Percentiles rank a stretch among this genome's conserved stretches.
phyloP scores from a whole-genome alignment of 1,140 invertebrate species.

The Polypedilum vanderplanki region DNA sequence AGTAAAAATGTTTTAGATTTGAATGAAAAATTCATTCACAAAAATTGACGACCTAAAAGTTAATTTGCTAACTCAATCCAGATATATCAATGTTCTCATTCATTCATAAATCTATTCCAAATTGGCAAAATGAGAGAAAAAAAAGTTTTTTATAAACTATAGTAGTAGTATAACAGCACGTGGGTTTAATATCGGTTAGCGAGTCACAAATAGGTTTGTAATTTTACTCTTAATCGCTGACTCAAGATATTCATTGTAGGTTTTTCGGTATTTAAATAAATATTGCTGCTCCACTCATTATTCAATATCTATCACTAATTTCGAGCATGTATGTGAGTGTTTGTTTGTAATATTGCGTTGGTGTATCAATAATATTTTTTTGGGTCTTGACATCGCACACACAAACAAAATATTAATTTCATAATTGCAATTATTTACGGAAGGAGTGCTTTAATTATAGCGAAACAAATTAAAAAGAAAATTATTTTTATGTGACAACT shows the following conservation, averaged over 20 bases:
- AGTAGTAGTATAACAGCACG: not conserved
- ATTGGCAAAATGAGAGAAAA: not conserved
- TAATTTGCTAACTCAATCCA: not conserved
- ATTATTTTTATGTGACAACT: too few relatives aligned
- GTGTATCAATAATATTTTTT: too few relatives aligned
- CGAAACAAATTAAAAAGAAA: too few relatives aligned
- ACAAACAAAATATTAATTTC: too few relatives aligned
- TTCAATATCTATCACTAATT: not conserved
- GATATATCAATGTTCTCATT: not conserved
- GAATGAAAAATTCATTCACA: not conserved
- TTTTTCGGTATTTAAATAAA: conserved; percentile 1
- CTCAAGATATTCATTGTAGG: conserved; percentile 11
- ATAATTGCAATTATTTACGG: too few relatives aligned
- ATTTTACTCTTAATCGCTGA: not conserved
- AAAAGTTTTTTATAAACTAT: not conserved
- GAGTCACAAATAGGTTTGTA: not conserved
- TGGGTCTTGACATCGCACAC: too few relatives aligned
- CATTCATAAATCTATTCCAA: not conserved
- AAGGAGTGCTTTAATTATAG: too few relatives aligned
- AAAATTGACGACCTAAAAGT: not conserved
- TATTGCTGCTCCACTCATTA: not conserved
- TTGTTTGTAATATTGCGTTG: too few relatives aligned
- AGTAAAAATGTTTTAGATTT: not conserved
- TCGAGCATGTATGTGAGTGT: too few relatives aligned
- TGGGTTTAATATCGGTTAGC: conserved; percentile 2